Base-by-base conservation (phyloP, 2,113 vertebrate species). In the Gymnarchus niloticus region DNA sequence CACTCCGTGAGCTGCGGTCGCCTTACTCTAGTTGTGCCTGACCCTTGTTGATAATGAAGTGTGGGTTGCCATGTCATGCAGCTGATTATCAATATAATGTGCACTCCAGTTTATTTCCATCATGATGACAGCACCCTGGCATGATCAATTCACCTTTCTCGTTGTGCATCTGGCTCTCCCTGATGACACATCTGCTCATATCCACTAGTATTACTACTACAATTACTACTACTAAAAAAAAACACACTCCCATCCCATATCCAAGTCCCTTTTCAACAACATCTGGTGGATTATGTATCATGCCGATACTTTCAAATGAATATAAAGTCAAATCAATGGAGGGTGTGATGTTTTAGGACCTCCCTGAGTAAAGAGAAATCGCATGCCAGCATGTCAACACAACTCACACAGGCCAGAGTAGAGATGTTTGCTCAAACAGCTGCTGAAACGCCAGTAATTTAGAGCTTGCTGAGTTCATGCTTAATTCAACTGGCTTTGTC, bases 401-500 rank as follows among this genome's bases (percentile, higher is more conserved):
- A 28, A 84, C 59, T 10, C 19, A 76, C 19, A 59, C 9, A 17
- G 61, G 33, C 49, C 44, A 46, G 69, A 80, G 12, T 23, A 51
- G 14, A 57, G 76, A 37, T 25, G 48, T 52, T 78, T 33, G 28
- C 51, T 73, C 81, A 78, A 41, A 10, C 46, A 51, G 10, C 28
- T 28, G 23, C 76, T 49, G 56, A 51, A 41, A 81, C 56, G 51
- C n/a, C 28, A 10, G 83, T 82, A 59, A 86, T 83, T 78, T 56
- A 69, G 76, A 77, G 54, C 44, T 86, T 83, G 76, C n/a, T 78
- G 41, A 56, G 82, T 85, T 87, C 83, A 81, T 81, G 83, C 65
- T 84, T 81, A 78, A 56, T 86, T 86, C 65, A 85, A 81, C 56
- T 87, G 76, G 52, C 46, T 86, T 85, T 57, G 33, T 81, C 85